Evolutionary conservation across 2,797 vertebrate species (phyloP), one percentile per base, ranked within the genome.

Genomic region (Falco cherrug): DNA sequence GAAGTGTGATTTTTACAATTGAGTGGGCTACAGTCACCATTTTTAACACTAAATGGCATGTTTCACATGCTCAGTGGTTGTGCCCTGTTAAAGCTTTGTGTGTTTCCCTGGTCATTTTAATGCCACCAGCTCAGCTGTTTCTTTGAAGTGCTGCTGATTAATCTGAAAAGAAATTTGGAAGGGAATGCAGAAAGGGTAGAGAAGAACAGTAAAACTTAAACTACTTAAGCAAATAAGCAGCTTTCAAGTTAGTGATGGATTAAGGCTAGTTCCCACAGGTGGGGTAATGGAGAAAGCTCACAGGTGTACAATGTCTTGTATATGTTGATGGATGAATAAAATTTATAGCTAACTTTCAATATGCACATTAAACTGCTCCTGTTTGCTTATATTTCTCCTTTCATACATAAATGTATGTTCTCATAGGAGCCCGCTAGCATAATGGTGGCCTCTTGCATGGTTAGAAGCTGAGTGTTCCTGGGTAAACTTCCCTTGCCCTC

Each of bases 71-170:
- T 82, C 78, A 76, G 85, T 88, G 59, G 50, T 79, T 94, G 92
- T 87, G 84, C 73, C 48, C 68, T 79, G 39, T 95, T 93, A 87
- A 92, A 91, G 82, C 88, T 96, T 92, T 96, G 24, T 96, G 48
- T 71, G 33, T 67, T 65, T 96, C n/a, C 78, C 29, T 92, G 95
- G 90, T 95, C 71, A 83, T 91, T 97, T 93, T 92, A 96, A 91
- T 95, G 80, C 94, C 74, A 96, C 69, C 91, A 83, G 47, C 61
- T 94, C 92, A 89, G 77, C 93, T 89, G 64, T 92, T 96, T 90
- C 90, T 96, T 97, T 96, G 80, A 95, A 95, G 71, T 71, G 56
- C 75, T 93, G 19, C 82, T 83, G 82, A 64, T 94, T 93, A 93
- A 53, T 82, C 43, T 96, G 91, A 92, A 97, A 93, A 82, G 61